Evolutionary conservation across 2,797 vertebrate species (phyloP).

Genomic region (Pipistrellus pygmaeus): DNA sequence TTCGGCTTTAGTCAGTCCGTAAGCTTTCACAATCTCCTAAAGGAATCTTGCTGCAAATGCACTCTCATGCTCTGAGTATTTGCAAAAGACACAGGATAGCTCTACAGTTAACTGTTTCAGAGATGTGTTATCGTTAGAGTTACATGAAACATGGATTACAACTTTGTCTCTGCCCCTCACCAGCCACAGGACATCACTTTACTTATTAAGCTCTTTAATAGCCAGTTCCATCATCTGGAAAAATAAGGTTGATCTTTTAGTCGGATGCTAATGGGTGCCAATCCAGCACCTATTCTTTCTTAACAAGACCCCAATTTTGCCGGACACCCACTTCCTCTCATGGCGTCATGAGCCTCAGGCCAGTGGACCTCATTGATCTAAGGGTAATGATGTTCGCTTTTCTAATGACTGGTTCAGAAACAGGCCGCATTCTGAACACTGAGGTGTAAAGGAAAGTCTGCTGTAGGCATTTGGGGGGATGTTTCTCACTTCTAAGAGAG

Average conservation of each 20-base stretch:
- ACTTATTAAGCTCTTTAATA: background rate
- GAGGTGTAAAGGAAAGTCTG: background rate
- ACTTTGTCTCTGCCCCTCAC: background rate
- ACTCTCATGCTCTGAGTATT: background rate
- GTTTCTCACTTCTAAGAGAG: background rate
- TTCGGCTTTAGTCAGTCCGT: background rate
- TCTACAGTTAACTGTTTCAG: background rate
- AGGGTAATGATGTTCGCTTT: constrained; percentile 8
- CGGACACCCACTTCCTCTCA: background rate
- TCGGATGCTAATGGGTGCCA: background rate
- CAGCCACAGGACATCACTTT: background rate
- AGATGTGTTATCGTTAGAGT: background rate
- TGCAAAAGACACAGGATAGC: background rate
- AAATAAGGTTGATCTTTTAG: background rate
- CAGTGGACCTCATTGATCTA: background rate
- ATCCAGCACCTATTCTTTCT: background rate
- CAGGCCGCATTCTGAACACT: background rate
- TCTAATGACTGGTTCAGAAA: constrained; percentile 25
- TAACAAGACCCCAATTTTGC: background rate
- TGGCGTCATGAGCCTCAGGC: background rate
- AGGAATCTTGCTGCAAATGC: constrained; percentile 18
- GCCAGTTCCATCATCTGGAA: constrained; percentile 22
- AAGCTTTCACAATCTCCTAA: background rate
- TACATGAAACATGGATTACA: background rate
- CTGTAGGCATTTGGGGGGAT: background rate